Evolutionary conservation across 2,113 vertebrate species (phyloP).

Genomic region (Menura novaehollandiae): DNA sequence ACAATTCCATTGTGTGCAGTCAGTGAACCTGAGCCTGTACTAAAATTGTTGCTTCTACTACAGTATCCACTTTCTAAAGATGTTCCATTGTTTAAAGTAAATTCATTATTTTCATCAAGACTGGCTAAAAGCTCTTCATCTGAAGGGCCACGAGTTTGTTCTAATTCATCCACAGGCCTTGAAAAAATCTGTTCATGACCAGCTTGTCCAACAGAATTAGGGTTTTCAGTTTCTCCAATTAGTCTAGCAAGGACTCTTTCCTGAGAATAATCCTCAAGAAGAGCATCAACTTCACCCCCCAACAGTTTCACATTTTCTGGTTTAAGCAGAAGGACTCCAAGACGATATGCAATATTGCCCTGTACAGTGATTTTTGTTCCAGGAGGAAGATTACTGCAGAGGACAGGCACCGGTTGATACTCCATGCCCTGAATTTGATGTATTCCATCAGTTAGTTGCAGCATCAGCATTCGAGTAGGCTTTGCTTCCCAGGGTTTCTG

Average conservation of each 20-base stretch:
- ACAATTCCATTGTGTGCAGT: background rate
- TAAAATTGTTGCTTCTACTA: constrained; percentile 63
- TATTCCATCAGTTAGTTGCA: constrained; percentile 92
- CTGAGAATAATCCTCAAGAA: constrained; percentile 77
- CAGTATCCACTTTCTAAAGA: constrained; percentile 76
- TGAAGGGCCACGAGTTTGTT: constrained; percentile 70
- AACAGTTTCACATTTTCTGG: constrained; percentile 87
- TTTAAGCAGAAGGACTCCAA: constrained; percentile 89
- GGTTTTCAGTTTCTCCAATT: constrained; percentile 75
- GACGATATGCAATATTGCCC: constrained; percentile 82
- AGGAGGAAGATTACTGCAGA: constrained; percentile 72
- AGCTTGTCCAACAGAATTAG: constrained; percentile 30
- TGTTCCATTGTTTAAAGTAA: constrained; percentile 26
- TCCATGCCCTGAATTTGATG: constrained; percentile 92
- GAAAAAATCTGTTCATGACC: background rate
- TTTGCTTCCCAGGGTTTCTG: constrained; percentile 88
- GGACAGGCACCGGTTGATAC: constrained; percentile 81
- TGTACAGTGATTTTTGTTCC: constrained; percentile 89
- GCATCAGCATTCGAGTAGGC: constrained; percentile 86
- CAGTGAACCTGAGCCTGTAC: background rate
- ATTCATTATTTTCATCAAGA: constrained; percentile 73
- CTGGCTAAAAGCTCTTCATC: constrained; percentile 88
- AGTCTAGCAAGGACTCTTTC: constrained; percentile 81
- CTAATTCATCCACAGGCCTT: constrained; percentile 38
- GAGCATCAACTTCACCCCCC: constrained; percentile 89